Percentiles rank a stretch among this genome's conserved stretches.
These are phyloP conservation scores for Vanessa atalanta DNA, from an alignment of 1,140 invertebrate species.

Conservation along the genomic window DNA sequence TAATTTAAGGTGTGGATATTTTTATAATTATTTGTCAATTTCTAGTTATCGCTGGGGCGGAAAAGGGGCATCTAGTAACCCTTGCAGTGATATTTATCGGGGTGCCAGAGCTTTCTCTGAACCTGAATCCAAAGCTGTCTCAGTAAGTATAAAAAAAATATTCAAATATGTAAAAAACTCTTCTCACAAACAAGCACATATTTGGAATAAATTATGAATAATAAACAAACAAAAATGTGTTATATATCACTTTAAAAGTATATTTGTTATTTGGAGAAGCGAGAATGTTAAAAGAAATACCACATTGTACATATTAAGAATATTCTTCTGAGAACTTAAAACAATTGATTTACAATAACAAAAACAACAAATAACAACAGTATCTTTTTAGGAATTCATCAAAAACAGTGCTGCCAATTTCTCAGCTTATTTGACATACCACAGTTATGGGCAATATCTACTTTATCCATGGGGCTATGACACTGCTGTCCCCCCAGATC, in stretches of 20 bases:
- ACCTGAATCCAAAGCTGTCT: slow-evolving; percentile 90
- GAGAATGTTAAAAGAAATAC: too few relatives aligned
- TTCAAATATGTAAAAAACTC: neutral
- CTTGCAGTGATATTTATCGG: slow-evolving; percentile 94
- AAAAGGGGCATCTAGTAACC: slow-evolving; percentile 91
- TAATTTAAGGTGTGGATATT: neutral
- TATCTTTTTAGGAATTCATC: slow-evolving; percentile 80
- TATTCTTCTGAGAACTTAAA: too few relatives aligned
- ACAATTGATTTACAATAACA: neutral
- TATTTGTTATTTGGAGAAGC: too few relatives aligned
- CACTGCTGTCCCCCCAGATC: slow-evolving; percentile 84
- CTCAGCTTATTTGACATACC: slow-evolving; percentile 90
- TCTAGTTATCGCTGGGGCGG: slow-evolving; percentile 88
- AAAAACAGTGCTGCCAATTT: slow-evolving; percentile 78
- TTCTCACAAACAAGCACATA: too few relatives aligned
- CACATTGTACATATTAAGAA: too few relatives aligned
- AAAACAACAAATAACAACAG: neutral
- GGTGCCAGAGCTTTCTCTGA: slow-evolving; percentile 95
- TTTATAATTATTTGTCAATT: slow-evolving; percentile 1
- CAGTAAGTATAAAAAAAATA: slow-evolving; percentile 80
- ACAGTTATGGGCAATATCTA: slow-evolving; percentile 94
- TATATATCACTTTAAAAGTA: too few relatives aligned
- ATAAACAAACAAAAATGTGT: too few relatives aligned
- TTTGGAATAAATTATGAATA: too few relatives aligned
- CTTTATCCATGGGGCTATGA: slow-evolving; percentile 93